Base-by-base conservation (phyloP, 2,888 invertebrate species). In the Hyles lineata region DNA sequence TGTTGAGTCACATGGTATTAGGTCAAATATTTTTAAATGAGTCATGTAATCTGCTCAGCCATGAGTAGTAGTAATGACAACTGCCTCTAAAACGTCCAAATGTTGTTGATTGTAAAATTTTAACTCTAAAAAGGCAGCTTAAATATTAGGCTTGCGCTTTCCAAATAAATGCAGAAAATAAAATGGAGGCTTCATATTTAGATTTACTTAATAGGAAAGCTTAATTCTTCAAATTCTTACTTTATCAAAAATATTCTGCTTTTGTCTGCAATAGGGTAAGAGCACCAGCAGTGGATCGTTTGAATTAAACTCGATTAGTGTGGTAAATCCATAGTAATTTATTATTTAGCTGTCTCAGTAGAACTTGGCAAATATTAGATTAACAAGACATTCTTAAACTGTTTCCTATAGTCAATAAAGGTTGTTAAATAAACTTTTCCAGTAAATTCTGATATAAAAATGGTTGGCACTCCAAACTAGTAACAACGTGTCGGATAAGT, bases 11-110 rank as follows among this genome's bases (percentile, higher is more conserved):
- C 50, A 17, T 67, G 50, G 23, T 50, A 17, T 15, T 23, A 50
- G 4, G n/a, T 25, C 2, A 23, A 43, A 23, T 43, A 15, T 32
- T 23, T 23, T 6, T 62, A n/a, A 7, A n/a, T 43, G 15, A 63
- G 3, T 35, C 2, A 21, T 21, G 43, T n/a, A 32, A 67, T 2
- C 50, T 21, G 23, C 43, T 35, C 67, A 43, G 43, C 17, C 2
- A 15, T 21, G 23, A 50, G 67, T 67, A 23, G 43, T 15, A 50
- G 52, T n/a, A 55, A 7, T n/a, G 35, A 25, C 50, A 67, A 67
- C 67, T 67, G 67, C 67, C 67, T 67, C 50, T 17, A 67, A 67
- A 67, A 67, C 67, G 67, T 67, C 67, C 50, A 50, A 67, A 50
- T 67, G 50, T 63, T 63, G 43, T 67, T 72, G 23, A 67, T 50